A percentile compares a stretch with the other conserved stretches of the same genome.
phyloP scores from a whole-genome alignment of 2,888 invertebrate genomes.

The Zaprionus obscuricornis region DNA sequence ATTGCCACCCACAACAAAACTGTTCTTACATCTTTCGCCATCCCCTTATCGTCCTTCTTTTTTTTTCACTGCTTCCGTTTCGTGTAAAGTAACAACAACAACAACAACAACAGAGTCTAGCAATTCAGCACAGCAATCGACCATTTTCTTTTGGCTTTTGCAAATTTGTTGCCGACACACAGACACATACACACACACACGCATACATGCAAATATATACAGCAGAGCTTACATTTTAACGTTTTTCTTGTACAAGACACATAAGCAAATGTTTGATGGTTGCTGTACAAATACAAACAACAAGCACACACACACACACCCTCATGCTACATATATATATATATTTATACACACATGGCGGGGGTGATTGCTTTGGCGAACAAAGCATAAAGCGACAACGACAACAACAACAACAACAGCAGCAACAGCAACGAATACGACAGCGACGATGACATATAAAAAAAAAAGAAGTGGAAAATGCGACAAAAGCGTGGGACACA shows the following conservation, averaged over 20 bases:
- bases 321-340: slow-evolving; percentile 3
- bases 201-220: slow-evolving; percentile 36
- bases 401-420: slow-evolving; percentile 7
- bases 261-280: slow-evolving; percentile 79
- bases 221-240: slow-evolving; percentile 52
- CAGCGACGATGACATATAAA: slow-evolving; percentile 9
- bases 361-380: slow-evolving; percentile 70
- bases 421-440: neutral
- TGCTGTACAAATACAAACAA: slow-evolving; percentile 79
- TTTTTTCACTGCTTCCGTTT: no score
- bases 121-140: slow-evolving; percentile 33
- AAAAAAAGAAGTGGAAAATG: slow-evolving; percentile 44
- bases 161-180: slow-evolving; percentile 55
- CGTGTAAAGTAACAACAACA: no score
- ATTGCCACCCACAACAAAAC: slow-evolving; percentile 56
- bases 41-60: neutral
- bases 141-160: slow-evolving; percentile 75
- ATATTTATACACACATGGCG: slow-evolving; percentile 32
- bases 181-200: slow-evolving; percentile 14
- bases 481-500: slow-evolving; percentile 66
- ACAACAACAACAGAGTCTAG: neutral
- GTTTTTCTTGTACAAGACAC: slow-evolving; percentile 54
- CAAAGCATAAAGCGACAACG: slow-evolving; percentile 59
- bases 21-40: slow-evolving; percentile 5
- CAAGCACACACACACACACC: slow-evolving; percentile 49